Evolutionary conservation across 2,113 vertebrate genomes (phyloP).

Genomic region (Tupaia chinensis): DNA sequence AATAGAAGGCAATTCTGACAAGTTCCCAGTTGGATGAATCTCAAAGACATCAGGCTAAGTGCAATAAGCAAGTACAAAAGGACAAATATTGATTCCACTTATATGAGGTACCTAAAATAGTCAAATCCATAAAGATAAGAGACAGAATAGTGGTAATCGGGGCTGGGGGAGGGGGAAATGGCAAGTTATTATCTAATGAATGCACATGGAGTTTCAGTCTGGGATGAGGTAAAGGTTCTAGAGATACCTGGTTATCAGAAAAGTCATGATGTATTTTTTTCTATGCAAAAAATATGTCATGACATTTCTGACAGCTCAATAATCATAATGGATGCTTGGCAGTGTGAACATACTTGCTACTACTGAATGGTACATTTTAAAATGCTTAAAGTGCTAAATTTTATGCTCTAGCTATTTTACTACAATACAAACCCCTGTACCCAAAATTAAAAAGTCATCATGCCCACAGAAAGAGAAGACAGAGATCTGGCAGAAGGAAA

Average conservation of each 20-base stretch:
- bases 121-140: not conserved
- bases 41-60: not conserved
- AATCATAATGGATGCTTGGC: not conserved
- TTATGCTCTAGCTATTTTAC: not conserved
- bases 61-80: not conserved
- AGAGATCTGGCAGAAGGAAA: constrained; percentile 65
- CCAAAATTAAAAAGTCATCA: constrained; percentile 41
- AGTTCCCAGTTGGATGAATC: not conserved
- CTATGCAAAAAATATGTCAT: no score
- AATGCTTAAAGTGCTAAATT: not conserved
- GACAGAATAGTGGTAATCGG: not conserved
- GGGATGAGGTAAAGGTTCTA: not conserved
- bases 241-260: not conserved
- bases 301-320: no score
- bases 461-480: constrained; percentile 67
- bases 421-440: not conserved
- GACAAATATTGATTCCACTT: not conserved
- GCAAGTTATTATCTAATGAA: not conserved
- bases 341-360: not conserved
- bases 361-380: not conserved
- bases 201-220: not conserved
- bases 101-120: no score
- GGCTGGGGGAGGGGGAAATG: no score
- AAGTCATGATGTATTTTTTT: no score
- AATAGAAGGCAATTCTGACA: not conserved